Evolutionary conservation across 2,797 vertebrate species (phyloP).

Genomic region (Acrossocheilus wenchowensis): DNA sequence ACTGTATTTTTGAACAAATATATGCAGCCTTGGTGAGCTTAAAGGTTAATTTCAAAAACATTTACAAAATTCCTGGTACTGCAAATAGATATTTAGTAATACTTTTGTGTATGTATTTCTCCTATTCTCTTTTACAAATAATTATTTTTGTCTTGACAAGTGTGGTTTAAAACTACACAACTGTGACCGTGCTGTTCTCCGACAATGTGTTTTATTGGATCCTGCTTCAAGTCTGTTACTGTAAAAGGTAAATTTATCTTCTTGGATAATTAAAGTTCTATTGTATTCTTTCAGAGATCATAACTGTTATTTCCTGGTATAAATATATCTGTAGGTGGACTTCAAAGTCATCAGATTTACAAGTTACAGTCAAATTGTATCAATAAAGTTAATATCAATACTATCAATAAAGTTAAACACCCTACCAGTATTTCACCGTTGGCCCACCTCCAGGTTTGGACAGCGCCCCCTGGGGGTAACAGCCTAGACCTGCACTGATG

Average conservation of each 20-base stretch:
- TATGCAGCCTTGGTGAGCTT: not conserved
- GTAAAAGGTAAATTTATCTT: not conserved
- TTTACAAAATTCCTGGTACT: not conserved
- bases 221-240: not conserved
- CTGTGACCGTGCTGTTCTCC: not conserved
- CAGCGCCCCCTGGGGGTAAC: conserved; percentile 84
- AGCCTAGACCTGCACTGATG: conserved; percentile 89
- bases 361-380: not conserved
- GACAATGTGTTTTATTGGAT: not conserved
- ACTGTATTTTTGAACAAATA: not conserved
- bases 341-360: not conserved
- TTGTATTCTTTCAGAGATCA: not conserved
- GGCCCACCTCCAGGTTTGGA: conserved; percentile 89
- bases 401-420: not conserved
- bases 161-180: not conserved
- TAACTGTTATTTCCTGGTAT: not conserved
- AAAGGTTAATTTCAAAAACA: not conserved
- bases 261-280: not conserved
- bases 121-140: not conserved
- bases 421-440: conserved; percentile 82
- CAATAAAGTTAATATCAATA: not conserved
- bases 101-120: not conserved
- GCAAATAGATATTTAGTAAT: not conserved
- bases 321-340: not conserved
- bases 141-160: not conserved